Evolutionary conservation across 2,797 vertebrate genomes (phyloP).

Genomic region (Sylvia borin): DNA sequence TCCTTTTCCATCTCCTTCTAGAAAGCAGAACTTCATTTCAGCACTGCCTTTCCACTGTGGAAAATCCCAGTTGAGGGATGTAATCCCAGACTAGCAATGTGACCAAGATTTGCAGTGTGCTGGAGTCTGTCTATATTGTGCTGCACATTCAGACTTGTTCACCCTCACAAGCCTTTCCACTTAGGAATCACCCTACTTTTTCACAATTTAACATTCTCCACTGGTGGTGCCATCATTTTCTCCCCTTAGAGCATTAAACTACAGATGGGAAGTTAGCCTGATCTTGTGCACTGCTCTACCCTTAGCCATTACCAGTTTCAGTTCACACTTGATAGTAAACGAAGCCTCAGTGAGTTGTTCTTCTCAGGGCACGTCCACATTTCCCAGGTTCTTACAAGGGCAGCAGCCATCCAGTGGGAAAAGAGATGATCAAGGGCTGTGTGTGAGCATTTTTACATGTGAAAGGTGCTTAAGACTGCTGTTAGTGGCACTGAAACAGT

Average conservation of each 20-base stretch:
- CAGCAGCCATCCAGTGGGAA: background rate
- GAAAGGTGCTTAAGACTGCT: background rate
- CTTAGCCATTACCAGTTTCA: background rate
- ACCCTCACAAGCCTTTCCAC: background rate
- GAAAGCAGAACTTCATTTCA: background rate
- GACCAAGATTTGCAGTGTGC: background rate
- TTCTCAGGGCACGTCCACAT: background rate
- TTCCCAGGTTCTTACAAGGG: background rate
- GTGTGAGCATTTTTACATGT: background rate
- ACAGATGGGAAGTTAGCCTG: background rate
- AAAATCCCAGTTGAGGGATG: background rate
- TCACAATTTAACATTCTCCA: background rate
- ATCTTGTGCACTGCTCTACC: background rate
- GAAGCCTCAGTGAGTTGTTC: background rate
- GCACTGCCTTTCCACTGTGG: background rate
- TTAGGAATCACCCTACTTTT: background rate
- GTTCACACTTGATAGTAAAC: background rate
- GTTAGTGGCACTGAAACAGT: background rate
- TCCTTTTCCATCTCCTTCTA: background rate
- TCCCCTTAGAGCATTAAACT: background rate
- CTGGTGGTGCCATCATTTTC: background rate
- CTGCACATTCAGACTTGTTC: background rate
- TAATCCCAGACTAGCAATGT: background rate
- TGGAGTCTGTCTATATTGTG: background rate
- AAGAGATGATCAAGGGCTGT: background rate